Percentiles rank a stretch among this genome's conserved stretches.
Conservation (phyloP, 2,888 invertebrate species). For the Drosophila mettleri region DNA sequence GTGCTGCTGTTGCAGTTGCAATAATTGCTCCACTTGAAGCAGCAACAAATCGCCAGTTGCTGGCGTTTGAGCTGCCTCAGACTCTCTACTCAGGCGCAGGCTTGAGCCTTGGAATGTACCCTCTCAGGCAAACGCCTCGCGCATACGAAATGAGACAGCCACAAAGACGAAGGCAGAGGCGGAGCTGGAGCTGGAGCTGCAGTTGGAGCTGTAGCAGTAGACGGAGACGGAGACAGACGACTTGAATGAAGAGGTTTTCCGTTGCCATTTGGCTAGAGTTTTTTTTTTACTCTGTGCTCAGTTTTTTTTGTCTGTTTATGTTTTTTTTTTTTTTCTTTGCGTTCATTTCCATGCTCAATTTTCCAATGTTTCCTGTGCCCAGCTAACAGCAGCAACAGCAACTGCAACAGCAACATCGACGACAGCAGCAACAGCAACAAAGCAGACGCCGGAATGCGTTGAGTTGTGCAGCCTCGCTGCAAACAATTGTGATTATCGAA, state of each 20-base stretch:
- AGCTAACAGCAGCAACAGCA: conserved; percentile 52
- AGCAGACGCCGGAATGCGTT: conserved; percentile 68
- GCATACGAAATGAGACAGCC: conserved; percentile 80
- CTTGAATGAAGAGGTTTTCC: conserved; percentile 80
- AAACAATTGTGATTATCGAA: conserved; percentile 81
- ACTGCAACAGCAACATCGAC: conserved; percentile 41
- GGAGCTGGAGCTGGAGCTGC: neutral
- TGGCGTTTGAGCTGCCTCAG: conserved; percentile 34
- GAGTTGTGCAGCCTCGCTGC: conserved; percentile 69
- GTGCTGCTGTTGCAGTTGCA: conserved; percentile 52
- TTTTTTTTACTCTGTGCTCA: conserved; percentile 49
- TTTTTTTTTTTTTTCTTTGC: conserved; percentile 39
- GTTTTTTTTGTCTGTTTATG: conserved; percentile 12
- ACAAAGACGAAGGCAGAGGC: conserved; percentile 33
- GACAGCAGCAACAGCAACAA: conserved; percentile 47
- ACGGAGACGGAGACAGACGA: conserved; percentile 44
- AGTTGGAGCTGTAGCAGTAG: conserved; percentile 10
- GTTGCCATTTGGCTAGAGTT: conserved; percentile 65
- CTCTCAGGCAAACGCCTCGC: conserved; percentile 55
- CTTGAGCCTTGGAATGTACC: conserved; percentile 55
- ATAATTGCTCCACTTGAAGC: conserved; percentile 80
- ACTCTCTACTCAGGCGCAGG: conserved; percentile 17
- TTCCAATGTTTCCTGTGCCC: conserved; percentile 80
- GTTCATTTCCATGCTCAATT: conserved; percentile 80
- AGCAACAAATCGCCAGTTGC: conserved; percentile 61